Percentiles rank a stretch among this genome's conserved stretches.
Evolutionary conservation across 2,888 invertebrate species (phyloP).

Genomic region (Parochlus steinenii): DNA sequence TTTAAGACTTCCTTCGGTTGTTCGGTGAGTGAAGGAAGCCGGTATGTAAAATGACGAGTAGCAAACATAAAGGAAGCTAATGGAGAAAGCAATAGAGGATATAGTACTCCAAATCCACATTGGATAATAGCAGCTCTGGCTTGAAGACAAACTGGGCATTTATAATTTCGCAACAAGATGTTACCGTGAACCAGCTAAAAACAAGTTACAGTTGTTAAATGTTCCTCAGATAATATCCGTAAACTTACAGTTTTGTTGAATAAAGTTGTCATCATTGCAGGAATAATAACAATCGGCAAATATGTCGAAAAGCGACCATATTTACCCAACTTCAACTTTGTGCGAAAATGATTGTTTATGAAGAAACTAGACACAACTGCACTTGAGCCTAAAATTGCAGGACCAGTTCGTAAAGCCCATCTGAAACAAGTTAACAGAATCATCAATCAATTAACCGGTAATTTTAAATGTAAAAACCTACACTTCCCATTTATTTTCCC

Average conservation of each 20-base stretch:
- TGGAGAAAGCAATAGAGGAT: conserved; percentile 45
- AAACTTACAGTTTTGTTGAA: conserved; percentile 40
- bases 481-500: too few species aligned
- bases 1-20: conserved; percentile 37
- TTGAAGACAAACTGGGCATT: conserved; percentile 50
- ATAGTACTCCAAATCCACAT: conserved; percentile 33
- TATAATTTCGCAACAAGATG: conserved; percentile 36
- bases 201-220: conserved; percentile 9
- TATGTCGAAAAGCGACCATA: conserved; percentile 43
- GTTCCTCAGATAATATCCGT: conserved; percentile 1
- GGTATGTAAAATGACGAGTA: conserved; percentile 40
- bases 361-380: conserved; percentile 37
- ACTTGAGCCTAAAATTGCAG: conserved; percentile 33
- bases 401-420: conserved; percentile 36
- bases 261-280: conserved; percentile 36
- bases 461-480: too few species aligned
- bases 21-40: conserved; percentile 43
- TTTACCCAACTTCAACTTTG: conserved; percentile 38
- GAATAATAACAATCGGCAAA: conserved; percentile 41
- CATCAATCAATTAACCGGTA: too few species aligned
- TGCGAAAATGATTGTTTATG: conserved; percentile 46
- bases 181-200: conserved; percentile 38
- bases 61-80: conserved; percentile 42
- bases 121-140: conserved; percentile 40
- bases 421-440: too few species aligned